Base-by-base conservation (phyloP, 1,140 invertebrate species). In the Drosophila murphyi region DNA sequence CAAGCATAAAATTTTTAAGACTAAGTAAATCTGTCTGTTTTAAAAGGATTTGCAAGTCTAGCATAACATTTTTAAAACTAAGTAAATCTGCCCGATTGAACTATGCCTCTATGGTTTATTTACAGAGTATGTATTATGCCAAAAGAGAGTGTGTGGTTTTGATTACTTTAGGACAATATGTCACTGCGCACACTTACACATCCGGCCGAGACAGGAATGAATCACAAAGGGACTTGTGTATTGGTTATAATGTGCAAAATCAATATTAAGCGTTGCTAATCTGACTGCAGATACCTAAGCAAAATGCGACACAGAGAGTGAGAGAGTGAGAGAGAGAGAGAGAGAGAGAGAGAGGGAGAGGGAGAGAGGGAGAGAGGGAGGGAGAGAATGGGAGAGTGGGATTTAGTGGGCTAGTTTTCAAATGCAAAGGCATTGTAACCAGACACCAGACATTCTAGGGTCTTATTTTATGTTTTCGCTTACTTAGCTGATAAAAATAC, bases 401-500 rank as follows among this genome's bases (percentile, higher is more conserved):
- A 20, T 20, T 20, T 20, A 20, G 20, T 20, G 20, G 47, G 35
- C 10, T 8, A 43, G 39, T 43, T 0, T 43, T n/a, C 39, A 4
- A 6, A 5, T 6, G 32, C 6, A 34, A 7, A 8, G 50, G 50
- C 59, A 72, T 57, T 39, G 70, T 60, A 61, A 39, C 37, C 61
- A 61, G 56, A 67, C 34, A n/a, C 7, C 35, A 37, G 54, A 52
- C 37, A 12, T 5, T 2, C 2, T 45, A 45, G 45, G 62, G 32
- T 70, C 63, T 52, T 50, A 72, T 82, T 67, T 37, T 39, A 56
- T 64, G 43, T 39, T 69, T 76, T 75, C 64, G 76, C 57, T 73
- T 68, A 76, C 56, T 55, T 80, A 72, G 48, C 76, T 61, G 72
- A 76, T 88, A 87, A 83, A 88, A 87, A 87, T 87, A 88, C 69